phyloP scores from a whole-genome alignment of 2,797 vertebrate genomes.

The Fratercula arctica region DNA sequence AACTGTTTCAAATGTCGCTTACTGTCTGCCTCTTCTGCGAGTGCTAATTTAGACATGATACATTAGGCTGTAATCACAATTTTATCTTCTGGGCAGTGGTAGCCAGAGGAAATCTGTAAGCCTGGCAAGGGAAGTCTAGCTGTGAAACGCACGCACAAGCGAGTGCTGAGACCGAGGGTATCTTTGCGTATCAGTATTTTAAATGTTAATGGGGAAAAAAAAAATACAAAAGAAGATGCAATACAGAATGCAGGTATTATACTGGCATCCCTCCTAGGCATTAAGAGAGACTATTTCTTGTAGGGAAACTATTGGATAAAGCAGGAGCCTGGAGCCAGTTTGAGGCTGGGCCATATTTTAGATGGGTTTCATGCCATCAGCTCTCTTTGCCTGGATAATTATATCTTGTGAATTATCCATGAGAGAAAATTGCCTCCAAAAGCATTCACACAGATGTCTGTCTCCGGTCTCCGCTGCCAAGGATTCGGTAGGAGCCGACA shows the following conservation, averaged over 20 bases:
- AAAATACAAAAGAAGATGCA: background rate
- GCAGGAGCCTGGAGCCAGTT: background rate
- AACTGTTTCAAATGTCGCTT: background rate
- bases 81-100: background rate
- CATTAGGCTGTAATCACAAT: background rate
- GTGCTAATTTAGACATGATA: background rate
- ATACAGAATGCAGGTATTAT: background rate
- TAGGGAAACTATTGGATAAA: background rate
- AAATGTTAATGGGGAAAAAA: background rate
- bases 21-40: background rate
- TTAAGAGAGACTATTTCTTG: background rate
- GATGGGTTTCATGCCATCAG: conserved; percentile 4
- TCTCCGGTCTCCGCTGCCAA: background rate
- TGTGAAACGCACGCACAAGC: background rate
- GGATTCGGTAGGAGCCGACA: background rate
- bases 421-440: conserved; percentile 11
- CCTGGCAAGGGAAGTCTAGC: background rate
- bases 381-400: conserved; percentile 38
- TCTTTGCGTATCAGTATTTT: background rate
- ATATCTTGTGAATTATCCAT: conserved; percentile 27
- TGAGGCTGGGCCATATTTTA: conserved; percentile 33
- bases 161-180: background rate
- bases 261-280: background rate
- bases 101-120: background rate
- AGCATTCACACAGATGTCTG: background rate